Evolutionary conservation across 2,113 vertebrate genomes (phyloP), one percentile per base, ranked within the genome.

Genomic region (Monarcha castaneiventris): DNA sequence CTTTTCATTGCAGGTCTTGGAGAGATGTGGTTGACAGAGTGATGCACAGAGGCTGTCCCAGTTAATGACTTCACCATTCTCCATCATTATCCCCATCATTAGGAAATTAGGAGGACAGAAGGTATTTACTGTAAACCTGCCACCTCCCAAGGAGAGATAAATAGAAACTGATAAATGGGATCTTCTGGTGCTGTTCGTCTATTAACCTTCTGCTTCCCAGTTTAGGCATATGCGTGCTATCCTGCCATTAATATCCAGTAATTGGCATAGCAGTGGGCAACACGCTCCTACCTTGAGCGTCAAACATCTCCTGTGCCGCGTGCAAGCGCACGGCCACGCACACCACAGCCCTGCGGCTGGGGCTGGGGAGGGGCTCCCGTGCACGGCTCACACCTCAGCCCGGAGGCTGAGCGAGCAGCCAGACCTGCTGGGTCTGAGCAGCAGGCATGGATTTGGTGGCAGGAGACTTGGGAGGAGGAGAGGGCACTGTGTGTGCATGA

Each of bases 51-150:
- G 99, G 98, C 99, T 98, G 98, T 99, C 99, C 98, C 97, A 98
- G 98, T 98, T 99, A 99, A 99, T 99, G 99, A 99, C 99, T 98
- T 98, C 98, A 96, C 99, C 99, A 99, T 99, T 99, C 99, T 99
- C 99, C 98, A 98, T 99, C 99, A 99, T 99, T 99, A 99, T 99
- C 98, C 98, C 98, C 98, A 99, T 99, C 99, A 99, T 99, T 99
- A 99, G 99, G 98, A 99, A 99, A 99, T 99, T 99, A 99, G 98
- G 97, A 98, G 99, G 99, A 99, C 99, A 99, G 99, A 99, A 99
- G 99, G 99, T 99, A 99, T 99, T 99, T 99, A 99, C 99, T 99
- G 99, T 99, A 99, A 99, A 99, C 98, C 99, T 99, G 99, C 99
- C 99, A 99, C 99, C 99, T 99, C 99, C 99, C 99, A 99, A 99